Percentiles rank a stretch among this genome's conserved stretches.
phyloP scores from a whole-genome alignment of 2,797 vertebrate species.

The Morus bassanus region DNA sequence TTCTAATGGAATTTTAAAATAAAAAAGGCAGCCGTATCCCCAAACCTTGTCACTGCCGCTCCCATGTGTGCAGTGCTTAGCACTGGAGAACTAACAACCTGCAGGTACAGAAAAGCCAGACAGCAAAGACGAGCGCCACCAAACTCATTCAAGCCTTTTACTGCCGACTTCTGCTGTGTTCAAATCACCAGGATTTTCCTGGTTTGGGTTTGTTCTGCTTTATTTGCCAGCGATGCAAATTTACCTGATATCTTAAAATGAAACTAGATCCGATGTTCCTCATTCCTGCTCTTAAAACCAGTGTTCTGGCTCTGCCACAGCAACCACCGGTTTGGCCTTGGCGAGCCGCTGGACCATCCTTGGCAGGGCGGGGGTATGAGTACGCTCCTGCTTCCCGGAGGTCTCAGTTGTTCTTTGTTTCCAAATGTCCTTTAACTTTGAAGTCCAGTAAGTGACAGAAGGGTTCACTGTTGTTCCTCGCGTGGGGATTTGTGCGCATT shows the following conservation, averaged over 20 bases:
- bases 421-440: background rate
- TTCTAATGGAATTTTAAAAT: background rate
- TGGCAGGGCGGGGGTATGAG: background rate
- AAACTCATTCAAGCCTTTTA: rapidly evolving
- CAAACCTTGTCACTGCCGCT: rapidly evolving
- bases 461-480: background rate
- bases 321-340: background rate
- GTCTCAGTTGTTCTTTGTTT: background rate
- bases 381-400: rapidly evolving
- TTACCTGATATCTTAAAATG: background rate
- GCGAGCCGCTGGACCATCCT: rapidly evolving
- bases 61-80: rapidly evolving
- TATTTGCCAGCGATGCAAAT: background rate
- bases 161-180: background rate
- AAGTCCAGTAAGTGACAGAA: background rate
- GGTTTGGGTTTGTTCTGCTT: background rate
- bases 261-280: rapidly evolving
- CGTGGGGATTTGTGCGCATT: rapidly evolving
- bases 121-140: background rate
- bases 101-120: background rate
- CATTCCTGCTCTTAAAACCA: background rate
- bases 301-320: background rate
- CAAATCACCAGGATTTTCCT: rapidly evolving
- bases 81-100: background rate
- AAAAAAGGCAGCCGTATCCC: background rate